phyloP scores from a whole-genome alignment of 1,140 invertebrate species.

The Papilio machaon region DNA sequence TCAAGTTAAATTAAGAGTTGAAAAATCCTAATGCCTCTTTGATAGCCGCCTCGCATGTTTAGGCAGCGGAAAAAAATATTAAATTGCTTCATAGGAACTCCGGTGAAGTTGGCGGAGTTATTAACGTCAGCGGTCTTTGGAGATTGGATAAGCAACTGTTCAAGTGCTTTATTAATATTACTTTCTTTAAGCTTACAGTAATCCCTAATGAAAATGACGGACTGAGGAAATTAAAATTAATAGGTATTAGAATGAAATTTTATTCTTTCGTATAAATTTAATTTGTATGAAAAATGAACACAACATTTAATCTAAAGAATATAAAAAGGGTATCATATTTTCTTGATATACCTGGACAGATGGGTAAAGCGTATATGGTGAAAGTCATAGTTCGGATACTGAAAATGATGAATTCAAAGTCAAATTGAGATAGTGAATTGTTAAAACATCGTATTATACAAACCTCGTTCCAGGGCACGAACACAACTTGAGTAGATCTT shows the following conservation, averaged over 20 bases:
- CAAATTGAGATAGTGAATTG: neutral
- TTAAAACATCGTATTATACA: conserved; percentile 38
- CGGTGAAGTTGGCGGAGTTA: conserved; percentile 46
- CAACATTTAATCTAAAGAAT: neutral
- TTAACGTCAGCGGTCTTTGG: conserved; percentile 34
- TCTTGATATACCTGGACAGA: neutral
- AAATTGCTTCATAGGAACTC: conserved; percentile 49
- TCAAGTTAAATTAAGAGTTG: conserved; percentile 55
- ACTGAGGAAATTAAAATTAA: neutral
- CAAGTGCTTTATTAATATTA: conserved; percentile 34
- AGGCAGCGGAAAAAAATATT: conserved; percentile 49
- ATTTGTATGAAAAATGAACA: neutral
- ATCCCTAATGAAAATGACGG: conserved; percentile 28
- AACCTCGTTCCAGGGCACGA: conserved; percentile 98
- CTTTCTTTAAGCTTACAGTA: conserved; percentile 28
- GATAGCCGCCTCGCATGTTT: conserved; percentile 64
- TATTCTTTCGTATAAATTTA: neutral
- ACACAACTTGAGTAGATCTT: conserved; percentile 94
- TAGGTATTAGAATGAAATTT: neutral
- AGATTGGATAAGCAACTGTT: conserved; percentile 38
- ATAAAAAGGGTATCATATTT: neutral
- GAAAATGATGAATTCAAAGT: neutral
- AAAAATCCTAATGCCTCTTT: conserved; percentile 58
- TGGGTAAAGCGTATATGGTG: neutral
- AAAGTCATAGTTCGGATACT: neutral